Evolutionary conservation across 1,140 invertebrate species (phyloP), one percentile per base, ranked within the genome.

Genomic region (Drosophila murphyi): DNA sequence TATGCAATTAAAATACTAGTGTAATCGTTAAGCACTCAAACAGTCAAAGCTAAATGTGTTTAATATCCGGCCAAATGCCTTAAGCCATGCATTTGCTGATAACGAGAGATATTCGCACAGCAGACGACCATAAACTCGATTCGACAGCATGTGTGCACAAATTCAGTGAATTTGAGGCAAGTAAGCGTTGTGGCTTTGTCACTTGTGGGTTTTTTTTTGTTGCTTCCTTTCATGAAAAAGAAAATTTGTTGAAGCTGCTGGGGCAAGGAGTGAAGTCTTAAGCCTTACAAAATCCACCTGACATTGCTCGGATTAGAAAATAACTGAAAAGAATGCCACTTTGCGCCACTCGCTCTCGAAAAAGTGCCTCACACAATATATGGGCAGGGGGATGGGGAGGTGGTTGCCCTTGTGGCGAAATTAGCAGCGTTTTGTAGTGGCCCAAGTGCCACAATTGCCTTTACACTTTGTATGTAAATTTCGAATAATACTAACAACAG

Each of bases 361-460:
- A 8, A 51, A 60, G 52, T 65, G 12, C 8, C 52, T 50, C 55
- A 31, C 55, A 31, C 32, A 48, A 61, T 61, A 59, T 76, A 50
- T 43, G 75, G 72, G 74, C 41, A 28, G 75, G 45, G 59, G 45
- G 55, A 61, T 48, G 10, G 7, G 64, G 20, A 20, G 20, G 20
- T 20, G 20, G 20, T 20, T 20, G 20, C 74, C 80, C 76, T 76
- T 65, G 64, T 68, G 68, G 64, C 64, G 72, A 82, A 86, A 86
- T 86, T 88, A 86, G 82, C 75, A 65, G 60, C 79, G 61, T 82
- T 86, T 86, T 82, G 71, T 62, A 70, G 67, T 63, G 67, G 57
- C 59, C 39, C 57, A 69, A 79, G 79, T 79, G 72, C 74, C 61
- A 68, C 64, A 75, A 75, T 78, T 78, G 71, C 52, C 76, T 78